These are phyloP conservation scores for Pachyrhynchus sulphureomaculatus DNA, from an alignment of 1,140 invertebrate genomes.

Conservation along the genomic window DNA sequence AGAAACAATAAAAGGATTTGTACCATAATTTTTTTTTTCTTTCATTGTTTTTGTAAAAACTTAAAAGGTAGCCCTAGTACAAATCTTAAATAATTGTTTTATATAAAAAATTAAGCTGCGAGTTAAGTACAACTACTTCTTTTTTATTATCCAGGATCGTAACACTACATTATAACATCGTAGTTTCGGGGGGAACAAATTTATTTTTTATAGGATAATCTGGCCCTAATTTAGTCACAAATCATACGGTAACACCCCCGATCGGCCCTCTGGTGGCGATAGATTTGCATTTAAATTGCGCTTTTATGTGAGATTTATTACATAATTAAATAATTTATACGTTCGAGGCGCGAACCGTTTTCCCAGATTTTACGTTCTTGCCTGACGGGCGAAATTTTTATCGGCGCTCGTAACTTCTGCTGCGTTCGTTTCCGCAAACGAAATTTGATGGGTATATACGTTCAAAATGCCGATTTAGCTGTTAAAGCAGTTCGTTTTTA, in stretches of 20 bases:
- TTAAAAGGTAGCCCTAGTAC: too few relatives aligned
- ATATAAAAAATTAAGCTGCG: too few relatives aligned
- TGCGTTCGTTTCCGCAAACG: neutral
- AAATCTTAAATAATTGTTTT: too few relatives aligned
- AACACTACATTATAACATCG: too few relatives aligned
- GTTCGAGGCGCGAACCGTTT: slow-evolving; percentile 7
- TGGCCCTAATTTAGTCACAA: slow-evolving; percentile 19
- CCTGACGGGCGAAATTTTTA: slow-evolving; percentile 20
- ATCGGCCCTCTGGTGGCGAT: slow-evolving; percentile 23
- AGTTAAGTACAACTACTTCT: too few relatives aligned
- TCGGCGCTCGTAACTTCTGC: neutral
- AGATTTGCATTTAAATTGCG: slow-evolving; percentile 33
- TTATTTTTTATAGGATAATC: slow-evolving; percentile 16
- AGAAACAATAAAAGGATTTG: too few relatives aligned
- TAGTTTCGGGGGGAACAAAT: too few relatives aligned
- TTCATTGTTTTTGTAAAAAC: too few relatives aligned
- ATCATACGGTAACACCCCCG: slow-evolving; percentile 16
- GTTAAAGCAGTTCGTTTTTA: too few relatives aligned
- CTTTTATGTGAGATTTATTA: slow-evolving; percentile 33
- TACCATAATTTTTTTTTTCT: too few relatives aligned
- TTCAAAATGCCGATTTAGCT: too few relatives aligned
- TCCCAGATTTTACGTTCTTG: slow-evolving; percentile 15
- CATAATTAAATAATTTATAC: slow-evolving; percentile 33
- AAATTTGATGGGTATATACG: neutral
- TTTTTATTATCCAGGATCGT: too few relatives aligned